Base-by-base conservation (phyloP, 2,113 vertebrate genomes). In the Lepus timidus region DNA sequence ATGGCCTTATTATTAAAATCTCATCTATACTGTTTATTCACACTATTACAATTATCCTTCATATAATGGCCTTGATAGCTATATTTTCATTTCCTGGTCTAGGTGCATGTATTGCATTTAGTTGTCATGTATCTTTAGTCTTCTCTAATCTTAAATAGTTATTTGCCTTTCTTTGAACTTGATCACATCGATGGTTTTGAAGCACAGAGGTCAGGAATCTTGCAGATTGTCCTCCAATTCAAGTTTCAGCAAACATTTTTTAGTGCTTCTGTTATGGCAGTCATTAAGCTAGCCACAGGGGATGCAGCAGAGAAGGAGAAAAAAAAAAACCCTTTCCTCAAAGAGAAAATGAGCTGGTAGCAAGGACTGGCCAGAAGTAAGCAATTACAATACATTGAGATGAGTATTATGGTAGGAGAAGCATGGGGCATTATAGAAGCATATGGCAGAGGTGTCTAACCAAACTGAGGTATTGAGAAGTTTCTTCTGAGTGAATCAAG, bases 91-190 rank as follows among this genome's bases (percentile, higher is more conserved):
- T 93, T 88, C 80, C 27, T 95, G 67, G 81, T 65, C 11, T 17
- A 90, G 78, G 71, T 10, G 92, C 17, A 70, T 31, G 27, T 12
- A 80, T 25, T 95, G 6, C 19, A 81, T 90, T 96, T 58, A 61
- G 25, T 84, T 85, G 68, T 88, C 67, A 36, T 36, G 64, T 79
- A 4, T 70, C 55, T 52, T 83, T n/a, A 75, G 74, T 52, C 9
- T 93, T 51, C 7, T 85, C 89, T 87, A 79, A 86, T 91, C 13
- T 94, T 55, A 93, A 91, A 73, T 13, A 95, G 25, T 5, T 36
- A 29, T 74, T 89, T 86, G 13, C 20, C 44, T 89, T 89, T 88
- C 70, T 92, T 90, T 95, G 88, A 93, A 73, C 39, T 73, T 84
- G 27, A 14, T 83, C 58, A 52, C 33, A 55, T 6, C 62, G 12